Evolutionary conservation across 2,113 vertebrate genomes (phyloP).

Genomic region (Gallinago jamesoni): DNA sequence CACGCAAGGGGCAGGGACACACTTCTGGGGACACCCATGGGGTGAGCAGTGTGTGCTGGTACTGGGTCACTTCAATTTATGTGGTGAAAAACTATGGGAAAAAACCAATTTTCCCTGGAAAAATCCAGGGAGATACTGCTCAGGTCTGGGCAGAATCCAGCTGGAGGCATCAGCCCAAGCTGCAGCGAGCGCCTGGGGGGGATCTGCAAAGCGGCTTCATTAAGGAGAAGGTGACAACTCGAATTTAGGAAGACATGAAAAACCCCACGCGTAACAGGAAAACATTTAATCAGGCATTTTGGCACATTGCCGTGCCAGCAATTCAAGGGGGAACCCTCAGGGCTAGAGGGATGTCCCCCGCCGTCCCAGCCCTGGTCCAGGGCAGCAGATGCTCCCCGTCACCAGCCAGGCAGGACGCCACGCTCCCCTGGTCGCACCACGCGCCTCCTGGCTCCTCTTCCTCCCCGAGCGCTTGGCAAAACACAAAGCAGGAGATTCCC

Average conservation of each 20-base stretch:
- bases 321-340: background rate
- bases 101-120: background rate
- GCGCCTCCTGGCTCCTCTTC: fast-evolving
- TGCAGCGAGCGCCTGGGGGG: background rate
- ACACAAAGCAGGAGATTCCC: background rate
- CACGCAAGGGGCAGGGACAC: background rate
- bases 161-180: background rate
- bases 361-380: background rate
- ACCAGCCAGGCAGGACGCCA: fast-evolving
- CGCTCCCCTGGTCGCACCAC: fast-evolving
- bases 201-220: background rate
- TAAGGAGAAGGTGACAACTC: background rate
- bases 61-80: background rate
- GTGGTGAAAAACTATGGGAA: fast-evolving
- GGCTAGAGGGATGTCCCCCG: background rate
- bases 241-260: background rate
- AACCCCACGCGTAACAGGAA: background rate
- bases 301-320: background rate
- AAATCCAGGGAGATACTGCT: background rate
- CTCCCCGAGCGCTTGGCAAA: background rate
- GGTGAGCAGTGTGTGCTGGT: fast-evolving
- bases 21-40: background rate
- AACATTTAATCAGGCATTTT: constrained; percentile 34
- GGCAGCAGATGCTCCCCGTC: background rate
- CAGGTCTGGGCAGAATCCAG: background rate